Evolutionary conservation across 2,797 vertebrate genomes (phyloP).

Genomic region (Sebastes baramenuke): DNA sequence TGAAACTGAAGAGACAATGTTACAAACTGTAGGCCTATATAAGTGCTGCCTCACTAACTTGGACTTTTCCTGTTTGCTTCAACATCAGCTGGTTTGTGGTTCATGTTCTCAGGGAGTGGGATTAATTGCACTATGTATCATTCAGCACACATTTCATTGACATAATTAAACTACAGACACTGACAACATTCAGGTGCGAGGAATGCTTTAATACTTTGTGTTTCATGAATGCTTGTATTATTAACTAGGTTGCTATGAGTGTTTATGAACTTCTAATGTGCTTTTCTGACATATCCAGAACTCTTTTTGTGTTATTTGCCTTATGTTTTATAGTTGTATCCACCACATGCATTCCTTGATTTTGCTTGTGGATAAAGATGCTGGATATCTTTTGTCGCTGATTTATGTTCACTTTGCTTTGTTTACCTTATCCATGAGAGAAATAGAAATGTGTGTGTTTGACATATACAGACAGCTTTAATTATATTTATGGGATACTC

Average conservation of each 20-base stretch:
- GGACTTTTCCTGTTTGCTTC: background rate
- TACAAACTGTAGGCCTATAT: background rate
- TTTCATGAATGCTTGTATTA: background rate
- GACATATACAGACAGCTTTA: constrained; percentile 7
- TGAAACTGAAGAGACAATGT: background rate
- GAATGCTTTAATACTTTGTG: constrained; percentile 25
- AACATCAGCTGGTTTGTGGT: background rate
- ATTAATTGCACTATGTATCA: background rate
- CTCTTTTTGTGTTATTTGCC: background rate
- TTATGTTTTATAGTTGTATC: background rate
- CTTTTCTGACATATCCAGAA: background rate
- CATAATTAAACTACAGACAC: constrained; percentile 5
- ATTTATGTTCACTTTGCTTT: background rate
- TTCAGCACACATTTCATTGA: background rate
- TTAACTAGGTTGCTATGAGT: background rate
- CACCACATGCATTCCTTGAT: background rate
- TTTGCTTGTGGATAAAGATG: constrained; percentile 13
- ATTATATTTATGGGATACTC: background rate
- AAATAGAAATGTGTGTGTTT: constrained; percentile 10
- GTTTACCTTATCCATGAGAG: background rate
- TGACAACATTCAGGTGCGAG: constrained; percentile 16
- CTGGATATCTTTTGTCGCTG: constrained; percentile 10
- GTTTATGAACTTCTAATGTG: background rate
- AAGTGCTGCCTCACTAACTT: background rate
- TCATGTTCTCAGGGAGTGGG: background rate